Evolutionary conservation across 1,140 invertebrate genomes (phyloP), one percentile per base, ranked within the genome.

Genomic region (Aphelinus atriplicis): DNA sequence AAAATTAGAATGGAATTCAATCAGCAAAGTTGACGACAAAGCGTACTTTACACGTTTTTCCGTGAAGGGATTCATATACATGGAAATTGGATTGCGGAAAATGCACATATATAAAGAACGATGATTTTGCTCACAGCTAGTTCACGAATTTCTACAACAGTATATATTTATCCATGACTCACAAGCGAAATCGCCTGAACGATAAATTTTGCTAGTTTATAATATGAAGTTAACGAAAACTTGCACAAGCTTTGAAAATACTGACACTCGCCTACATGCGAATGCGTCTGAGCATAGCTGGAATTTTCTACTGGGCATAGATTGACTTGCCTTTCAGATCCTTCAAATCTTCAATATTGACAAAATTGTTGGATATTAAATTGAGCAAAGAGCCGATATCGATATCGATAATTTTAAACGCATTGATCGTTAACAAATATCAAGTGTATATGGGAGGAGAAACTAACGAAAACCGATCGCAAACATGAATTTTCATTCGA

Each of bases 91-190:
- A 60, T 60, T 43, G 7, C 58, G 42, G 45, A 60, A 26, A 60
- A 60, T 43, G 4, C 58, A 2, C 42, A 43, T 4, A 7, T 26
- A 60, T 6, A 43, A 60, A 43, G 45, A 43, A 60, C 7, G 7
- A 60, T 60, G 58, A 60, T 43, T 43, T 60, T 43, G 58, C 26
- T 26, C 26, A 60, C 42, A 60, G 45, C 42, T 26, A 60, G 26
- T 5, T 7, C 9, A 7, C 58, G 42, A 7, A 45, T 26, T 43
- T 26, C 58, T 26, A 60, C 9, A 43, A 7, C 45, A 0, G 58
- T 60, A 60, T 60, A 60, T 60, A 60, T 60, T 60, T 60, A 60
- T 57, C 9, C 58, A 7, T 60, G 58, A 60, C 58, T 60, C 58
- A 60, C 26, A 26, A 26, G 58, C 5, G 9, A 3, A 60, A 9